Evolutionary conservation across 2,113 vertebrate genomes (phyloP).

Genomic region (Tyto alba): DNA sequence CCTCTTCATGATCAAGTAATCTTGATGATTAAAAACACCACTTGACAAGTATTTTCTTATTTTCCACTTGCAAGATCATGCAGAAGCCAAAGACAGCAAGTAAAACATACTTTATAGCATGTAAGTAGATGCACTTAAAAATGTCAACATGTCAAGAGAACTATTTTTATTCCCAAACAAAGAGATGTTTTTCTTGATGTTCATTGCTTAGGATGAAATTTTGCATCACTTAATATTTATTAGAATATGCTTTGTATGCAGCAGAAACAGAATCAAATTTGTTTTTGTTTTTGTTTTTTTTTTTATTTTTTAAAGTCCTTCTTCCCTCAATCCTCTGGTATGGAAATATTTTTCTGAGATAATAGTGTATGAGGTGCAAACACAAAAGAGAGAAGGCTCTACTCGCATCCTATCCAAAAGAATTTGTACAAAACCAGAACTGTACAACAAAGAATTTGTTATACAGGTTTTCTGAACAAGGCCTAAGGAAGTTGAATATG

Average conservation of each 20-base stretch:
- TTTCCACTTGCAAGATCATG: background rate
- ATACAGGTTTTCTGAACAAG: background rate
- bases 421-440: too few relatives aligned
- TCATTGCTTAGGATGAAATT: background rate
- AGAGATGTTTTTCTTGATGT: background rate
- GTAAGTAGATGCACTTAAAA: background rate
- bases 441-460: background rate
- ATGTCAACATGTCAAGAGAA: background rate
- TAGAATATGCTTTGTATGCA: background rate
- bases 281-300: background rate
- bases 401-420: background rate
- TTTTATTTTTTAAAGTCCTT: background rate
- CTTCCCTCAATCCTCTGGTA: background rate
- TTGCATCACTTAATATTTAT: background rate
- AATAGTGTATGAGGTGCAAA: background rate
- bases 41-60: constrained; percentile 4
- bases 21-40: background rate
- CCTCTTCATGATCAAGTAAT: background rate
- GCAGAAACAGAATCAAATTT: background rate
- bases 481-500: background rate
- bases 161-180: background rate
- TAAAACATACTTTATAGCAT: background rate
- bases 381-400: background rate
- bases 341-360: background rate
- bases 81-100: background rate